Conservation (phyloP, 2,113 vertebrate genomes). For the Cynoglossus semilaevis region DNA sequence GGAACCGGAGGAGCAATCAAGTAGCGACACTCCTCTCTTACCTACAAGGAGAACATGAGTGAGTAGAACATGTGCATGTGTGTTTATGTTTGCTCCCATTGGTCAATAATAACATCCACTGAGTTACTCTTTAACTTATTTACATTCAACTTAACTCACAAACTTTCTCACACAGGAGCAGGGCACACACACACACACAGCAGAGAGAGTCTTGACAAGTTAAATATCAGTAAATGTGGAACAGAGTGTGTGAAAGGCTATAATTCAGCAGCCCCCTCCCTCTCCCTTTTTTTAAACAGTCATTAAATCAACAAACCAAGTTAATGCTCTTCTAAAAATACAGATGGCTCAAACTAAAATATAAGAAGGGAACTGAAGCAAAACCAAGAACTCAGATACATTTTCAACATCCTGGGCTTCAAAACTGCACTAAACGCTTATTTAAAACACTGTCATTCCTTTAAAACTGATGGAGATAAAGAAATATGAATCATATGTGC, state of each 20-base stretch:
- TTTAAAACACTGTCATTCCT: too few species aligned
- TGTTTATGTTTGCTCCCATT: slow-evolving; percentile 1
- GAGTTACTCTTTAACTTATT: slow-evolving; percentile 61
- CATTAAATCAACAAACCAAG: slow-evolving; percentile 19
- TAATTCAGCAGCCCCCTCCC: slow-evolving; percentile 48
- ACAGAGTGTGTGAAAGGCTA: slow-evolving; percentile 48
- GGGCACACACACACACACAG: slow-evolving; percentile 11
- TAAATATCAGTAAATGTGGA: slow-evolving; percentile 62
- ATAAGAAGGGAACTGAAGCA: too few species aligned
- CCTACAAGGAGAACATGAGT: slow-evolving; percentile 71
- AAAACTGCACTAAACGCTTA: too few species aligned
- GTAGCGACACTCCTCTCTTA: slow-evolving; percentile 94
- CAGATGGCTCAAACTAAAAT: too few species aligned
- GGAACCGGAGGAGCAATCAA: slow-evolving; percentile 92
- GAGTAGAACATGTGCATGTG: not conserved
- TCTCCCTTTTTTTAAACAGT: slow-evolving; percentile 1
- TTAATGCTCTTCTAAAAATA: not conserved
- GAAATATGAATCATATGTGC: too few species aligned
- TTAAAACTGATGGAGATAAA: too few species aligned
- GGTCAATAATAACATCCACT: slow-evolving; percentile 6
- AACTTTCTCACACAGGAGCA: slow-evolving; percentile 26
- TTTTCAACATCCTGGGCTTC: too few species aligned
- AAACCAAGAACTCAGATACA: too few species aligned
- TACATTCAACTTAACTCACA: slow-evolving; percentile 62
- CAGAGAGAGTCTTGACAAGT: slow-evolving; percentile 46